Base-by-base conservation (phyloP, 2,888 invertebrate genomes). In the Labia minor region DNA sequence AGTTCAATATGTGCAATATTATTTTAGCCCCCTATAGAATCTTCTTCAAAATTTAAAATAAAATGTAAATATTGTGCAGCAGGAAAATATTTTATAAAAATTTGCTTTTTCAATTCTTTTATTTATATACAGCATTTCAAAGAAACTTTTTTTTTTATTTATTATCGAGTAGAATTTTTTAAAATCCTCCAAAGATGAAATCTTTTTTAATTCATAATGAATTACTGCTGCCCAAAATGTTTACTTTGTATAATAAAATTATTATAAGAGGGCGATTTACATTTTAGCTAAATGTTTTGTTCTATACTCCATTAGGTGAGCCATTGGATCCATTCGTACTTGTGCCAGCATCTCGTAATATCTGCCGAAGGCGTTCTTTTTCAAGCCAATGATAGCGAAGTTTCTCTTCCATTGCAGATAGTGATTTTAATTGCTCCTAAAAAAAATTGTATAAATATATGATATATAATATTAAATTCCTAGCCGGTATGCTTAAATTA, bases 351-450 rank as follows among this genome's bases (percentile, higher is more conserved):
- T 70, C 70, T 63, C 69, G 64, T 20, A 71, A 67, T 18, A 69
- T 66, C 26, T 70, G 68, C 11, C 67, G 66, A 49, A 70, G 65
- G 64, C 69, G 66, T 21, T 71, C 69, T 33, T 69, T 69, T 64
- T 71, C 71, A 26, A 69, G 67, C 66, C 69, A 68, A 19, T 69
- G 71, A 37, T 66, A 67, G 33, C 66, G 67, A 14, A 71, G 64
- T 65, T 70, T 70, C 65, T 69, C 69, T 21, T 70, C 70, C 66
- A 71, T 69, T 26, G 67, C 70, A 2, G 69, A 66, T 26, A 71
- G 61, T 1, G 70, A 67, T 64, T 69, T 68, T 21, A 71, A 62
- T 61, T 71, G 71, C 37, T 71, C 70, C 71, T 71, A 67, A 14
- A 64, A 61, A 21, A 62, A 1, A 26, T 26, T n/a, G 14, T 61